Percentiles rank a stretch among this genome's conserved stretches.
Evolutionary conservation across 2,888 invertebrate genomes (phyloP).

Genomic region (Digitonthophagus gazella): DNA sequence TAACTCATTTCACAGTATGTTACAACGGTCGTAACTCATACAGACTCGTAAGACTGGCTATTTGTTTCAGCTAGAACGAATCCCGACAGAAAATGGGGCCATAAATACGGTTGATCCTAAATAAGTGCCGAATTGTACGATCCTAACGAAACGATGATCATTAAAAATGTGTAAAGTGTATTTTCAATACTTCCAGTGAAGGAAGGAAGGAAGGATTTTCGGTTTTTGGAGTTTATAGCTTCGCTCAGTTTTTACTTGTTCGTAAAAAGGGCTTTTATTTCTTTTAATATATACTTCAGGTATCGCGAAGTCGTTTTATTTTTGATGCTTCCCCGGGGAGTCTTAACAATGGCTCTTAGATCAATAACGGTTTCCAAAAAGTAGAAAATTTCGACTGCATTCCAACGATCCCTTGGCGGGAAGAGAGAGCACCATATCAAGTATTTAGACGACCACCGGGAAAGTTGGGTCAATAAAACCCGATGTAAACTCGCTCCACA

Average conservation of each 20-base stretch:
- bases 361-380: neutral
- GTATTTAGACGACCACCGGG: neutral
- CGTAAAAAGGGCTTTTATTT: neutral
- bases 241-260: neutral
- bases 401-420: neutral
- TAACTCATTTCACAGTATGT: neutral
- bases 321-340: neutral
- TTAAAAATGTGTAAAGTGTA: neutral
- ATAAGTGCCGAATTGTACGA: neutral
- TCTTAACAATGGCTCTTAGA: neutral
- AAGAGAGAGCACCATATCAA: neutral
- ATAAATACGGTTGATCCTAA: neutral
- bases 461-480: neutral
- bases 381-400: neutral
- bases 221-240: neutral
- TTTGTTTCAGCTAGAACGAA: neutral
- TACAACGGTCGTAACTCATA: neutral
- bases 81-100: neutral
- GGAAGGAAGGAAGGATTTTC: neutral
- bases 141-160: neutral
- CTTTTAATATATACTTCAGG: neutral
- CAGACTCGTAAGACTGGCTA: neutral
- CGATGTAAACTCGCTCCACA: neutral
- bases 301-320: neutral
- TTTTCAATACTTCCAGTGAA: no score